Percentiles rank a stretch among this genome's conserved stretches.
Conservation (phyloP, 2,888 invertebrate genomes). For the Pegoplata infirma region DNA sequence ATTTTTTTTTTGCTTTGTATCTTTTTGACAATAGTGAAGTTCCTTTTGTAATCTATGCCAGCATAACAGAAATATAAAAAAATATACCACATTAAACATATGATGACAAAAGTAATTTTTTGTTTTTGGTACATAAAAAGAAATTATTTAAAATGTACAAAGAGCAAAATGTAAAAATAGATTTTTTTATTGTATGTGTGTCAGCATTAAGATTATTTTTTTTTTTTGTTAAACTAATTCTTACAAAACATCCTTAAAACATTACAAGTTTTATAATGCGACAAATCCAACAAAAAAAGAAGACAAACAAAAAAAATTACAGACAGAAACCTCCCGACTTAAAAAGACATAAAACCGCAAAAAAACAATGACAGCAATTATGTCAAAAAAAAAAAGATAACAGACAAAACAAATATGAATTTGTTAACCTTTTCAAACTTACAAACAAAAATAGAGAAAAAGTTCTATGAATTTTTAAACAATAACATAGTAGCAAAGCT, state of each 20-base stretch:
- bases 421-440: neutral
- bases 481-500: no score
- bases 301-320: neutral
- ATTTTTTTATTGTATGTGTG: no score
- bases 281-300: neutral
- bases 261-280: neutral
- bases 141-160: no score
- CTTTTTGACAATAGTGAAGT: no score
- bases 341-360: neutral
- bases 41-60: no score
- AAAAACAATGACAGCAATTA: neutral
- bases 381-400: neutral
- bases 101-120: no score
- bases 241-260: neutral
- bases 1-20: no score
- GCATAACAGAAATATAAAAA: no score
- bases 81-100: no score
- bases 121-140: no score
- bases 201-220: neutral
- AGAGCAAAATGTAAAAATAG: no score
- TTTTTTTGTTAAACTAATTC: neutral
- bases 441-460: neutral
- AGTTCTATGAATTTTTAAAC: neutral
- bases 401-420: neutral
- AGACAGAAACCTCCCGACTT: no score